Percentiles rank a stretch among this genome's conserved stretches.
Evolutionary conservation across 1,140 invertebrate genomes (phyloP).

Genomic region (Trinorchestia longiramus): DNA sequence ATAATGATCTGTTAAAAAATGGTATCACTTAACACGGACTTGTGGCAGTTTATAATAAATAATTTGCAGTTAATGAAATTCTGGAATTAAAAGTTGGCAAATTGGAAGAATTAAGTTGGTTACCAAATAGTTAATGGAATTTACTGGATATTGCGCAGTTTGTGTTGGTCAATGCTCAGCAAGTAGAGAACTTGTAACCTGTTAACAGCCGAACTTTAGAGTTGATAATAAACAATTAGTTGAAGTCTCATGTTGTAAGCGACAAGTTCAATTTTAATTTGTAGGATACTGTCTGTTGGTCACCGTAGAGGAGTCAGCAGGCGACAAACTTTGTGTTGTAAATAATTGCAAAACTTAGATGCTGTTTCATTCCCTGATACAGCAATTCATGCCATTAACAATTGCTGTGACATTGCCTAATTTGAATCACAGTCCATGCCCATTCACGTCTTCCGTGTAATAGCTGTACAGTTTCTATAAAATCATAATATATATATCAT

Average conservation of each 20-base stretch:
- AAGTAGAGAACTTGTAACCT: background rate
- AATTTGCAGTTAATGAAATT: background rate
- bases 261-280: background rate
- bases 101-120: background rate
- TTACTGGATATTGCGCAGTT: background rate
- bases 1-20: background rate
- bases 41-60: background rate
- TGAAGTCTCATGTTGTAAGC: background rate
- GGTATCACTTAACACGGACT: background rate
- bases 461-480: too few relatives aligned
- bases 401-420: background rate
- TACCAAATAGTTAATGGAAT: background rate
- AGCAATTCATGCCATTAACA: background rate
- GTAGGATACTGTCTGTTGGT: background rate
- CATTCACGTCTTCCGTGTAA: too few relatives aligned
- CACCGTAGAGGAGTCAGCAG: background rate
- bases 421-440: background rate
- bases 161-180: background rate
- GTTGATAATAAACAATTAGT: background rate
- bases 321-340: background rate
- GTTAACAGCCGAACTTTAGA: background rate
- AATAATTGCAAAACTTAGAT: background rate
- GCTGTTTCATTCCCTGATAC: background rate
- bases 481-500: background rate
- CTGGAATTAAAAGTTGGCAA: background rate